Conservation (phyloP, 2,113 vertebrate genomes). For the Lethenteron reissneri region DNA sequence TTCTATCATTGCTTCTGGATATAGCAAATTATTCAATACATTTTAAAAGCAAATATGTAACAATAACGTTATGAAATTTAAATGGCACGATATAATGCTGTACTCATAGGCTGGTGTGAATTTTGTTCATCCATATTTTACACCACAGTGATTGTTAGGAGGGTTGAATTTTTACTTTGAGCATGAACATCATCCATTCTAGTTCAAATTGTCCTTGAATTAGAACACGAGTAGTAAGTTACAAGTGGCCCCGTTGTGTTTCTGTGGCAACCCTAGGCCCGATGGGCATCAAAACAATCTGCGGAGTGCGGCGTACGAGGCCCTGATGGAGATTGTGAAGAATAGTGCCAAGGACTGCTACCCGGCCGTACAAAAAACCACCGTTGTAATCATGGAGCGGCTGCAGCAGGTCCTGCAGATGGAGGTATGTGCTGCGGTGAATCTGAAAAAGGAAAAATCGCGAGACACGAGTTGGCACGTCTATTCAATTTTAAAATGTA, state of each 20-base stretch:
- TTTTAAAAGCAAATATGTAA: too few relatives aligned
- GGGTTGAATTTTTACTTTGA: background rate
- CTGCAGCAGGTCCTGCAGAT: slow-evolving; percentile 96
- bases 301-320: slow-evolving; percentile 81
- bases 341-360: slow-evolving; percentile 98
- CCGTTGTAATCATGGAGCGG: slow-evolving; percentile 89
- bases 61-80: too few relatives aligned
- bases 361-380: slow-evolving; percentile 90
- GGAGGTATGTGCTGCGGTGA: slow-evolving; percentile 38
- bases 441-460: too few relatives aligned
- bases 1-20: too few relatives aligned
- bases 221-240: too few relatives aligned
- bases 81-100: too few relatives aligned
- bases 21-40: too few relatives aligned
- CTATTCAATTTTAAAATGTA: too few relatives aligned
- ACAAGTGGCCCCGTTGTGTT: too few relatives aligned
- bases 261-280: slow-evolving; percentile 25
- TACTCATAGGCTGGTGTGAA: too few relatives aligned
- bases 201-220: background rate
- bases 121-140: too few relatives aligned
- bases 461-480: too few relatives aligned
- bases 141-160: background rate
- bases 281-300: slow-evolving; percentile 97
- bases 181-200: background rate
- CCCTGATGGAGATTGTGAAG: slow-evolving; percentile 97